Conservation (phyloP, 2,888 invertebrate species). For the Chorisops tibialis region DNA sequence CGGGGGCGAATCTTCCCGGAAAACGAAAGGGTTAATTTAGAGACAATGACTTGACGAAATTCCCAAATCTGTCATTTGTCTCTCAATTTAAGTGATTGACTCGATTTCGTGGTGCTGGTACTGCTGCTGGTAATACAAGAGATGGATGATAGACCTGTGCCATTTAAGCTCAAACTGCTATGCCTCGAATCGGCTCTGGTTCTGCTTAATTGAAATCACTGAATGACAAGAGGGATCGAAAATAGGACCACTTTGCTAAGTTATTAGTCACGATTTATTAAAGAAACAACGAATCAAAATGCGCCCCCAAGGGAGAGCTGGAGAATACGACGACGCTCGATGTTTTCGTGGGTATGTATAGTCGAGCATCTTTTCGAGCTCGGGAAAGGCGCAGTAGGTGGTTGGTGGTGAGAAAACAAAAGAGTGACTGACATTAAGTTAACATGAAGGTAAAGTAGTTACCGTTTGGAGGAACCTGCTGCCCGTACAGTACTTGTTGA, state of each 20-base stretch:
- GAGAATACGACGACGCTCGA: not conserved
- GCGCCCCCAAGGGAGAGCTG: conserved; percentile 23
- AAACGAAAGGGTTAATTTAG: conserved; percentile 35
- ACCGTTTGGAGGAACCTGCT: conserved; percentile 25
- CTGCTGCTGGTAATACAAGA: conserved; percentile 17
- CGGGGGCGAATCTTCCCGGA: not conserved
- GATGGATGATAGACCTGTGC: conserved; percentile 18
- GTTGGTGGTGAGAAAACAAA: conserved; percentile 27
- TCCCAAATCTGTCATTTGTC: conserved; percentile 47
- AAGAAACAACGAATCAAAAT: conserved; percentile 27
- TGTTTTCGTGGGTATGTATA: not conserved
- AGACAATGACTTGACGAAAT: conserved; percentile 50
- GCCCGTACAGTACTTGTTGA: conserved; percentile 11
- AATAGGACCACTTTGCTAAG: conserved; percentile 42
- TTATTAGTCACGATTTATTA: conserved; percentile 49
- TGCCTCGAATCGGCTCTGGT: conserved; percentile 1
- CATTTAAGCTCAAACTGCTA: conserved; percentile 9
- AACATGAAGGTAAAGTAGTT: conserved; percentile 24
- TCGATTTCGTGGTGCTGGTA: conserved; percentile 10
- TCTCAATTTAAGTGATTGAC: conserved; percentile 32
- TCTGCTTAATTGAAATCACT: conserved; percentile 30
- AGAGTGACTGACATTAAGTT: conserved; percentile 26
- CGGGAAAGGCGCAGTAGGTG: conserved; percentile 29
- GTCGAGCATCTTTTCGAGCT: too few species aligned
- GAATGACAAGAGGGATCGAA: conserved; percentile 32